These are phyloP conservation scores for Sylvicola fuscatus DNA, from an alignment of 2,888 invertebrate genomes.

Conservation along the genomic window DNA sequence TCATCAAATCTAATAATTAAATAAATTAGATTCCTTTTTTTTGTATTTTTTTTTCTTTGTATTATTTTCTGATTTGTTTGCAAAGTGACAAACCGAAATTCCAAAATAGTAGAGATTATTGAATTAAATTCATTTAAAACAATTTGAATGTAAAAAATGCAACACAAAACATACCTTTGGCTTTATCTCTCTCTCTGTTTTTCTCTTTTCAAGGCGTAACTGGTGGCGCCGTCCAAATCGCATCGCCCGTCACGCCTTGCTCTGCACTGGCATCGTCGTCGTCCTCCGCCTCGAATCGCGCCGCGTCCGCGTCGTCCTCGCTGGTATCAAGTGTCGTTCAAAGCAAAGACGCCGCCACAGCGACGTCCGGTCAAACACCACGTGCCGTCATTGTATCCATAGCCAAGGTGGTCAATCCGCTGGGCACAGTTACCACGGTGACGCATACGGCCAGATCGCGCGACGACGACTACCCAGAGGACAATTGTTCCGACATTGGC, in stretches of 20 bases:
- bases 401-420: slow-evolving; percentile 46
- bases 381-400: slow-evolving; percentile 8
- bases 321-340: slow-evolving; percentile 1
- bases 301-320: slow-evolving; percentile 1
- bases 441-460: slow-evolving; percentile 10
- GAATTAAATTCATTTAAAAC: neutral
- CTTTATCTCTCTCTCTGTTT: slow-evolving; percentile 19
- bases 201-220: slow-evolving; percentile 45
- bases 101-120: neutral
- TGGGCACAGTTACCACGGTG: slow-evolving; percentile 43
- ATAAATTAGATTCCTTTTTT: neutral
- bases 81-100: neutral
- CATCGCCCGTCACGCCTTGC: slow-evolving; percentile 21
- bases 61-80: slow-evolving; percentile 1
- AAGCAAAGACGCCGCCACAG: slow-evolving; percentile 1
- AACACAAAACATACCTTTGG: too few relatives aligned
- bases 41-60: neutral
- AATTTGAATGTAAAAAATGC: too few relatives aligned
- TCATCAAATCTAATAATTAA: too few relatives aligned
- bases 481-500: slow-evolving; percentile 9
- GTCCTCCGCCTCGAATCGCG: slow-evolving; percentile 20
- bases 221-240: slow-evolving; percentile 7
- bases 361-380: slow-evolving; percentile 1
- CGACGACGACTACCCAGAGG: slow-evolving; percentile 10
- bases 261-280: slow-evolving; percentile 25